Evolutionary conservation across 2,113 vertebrate genomes (phyloP).

Genomic region (Alexandromys fortis): DNA sequence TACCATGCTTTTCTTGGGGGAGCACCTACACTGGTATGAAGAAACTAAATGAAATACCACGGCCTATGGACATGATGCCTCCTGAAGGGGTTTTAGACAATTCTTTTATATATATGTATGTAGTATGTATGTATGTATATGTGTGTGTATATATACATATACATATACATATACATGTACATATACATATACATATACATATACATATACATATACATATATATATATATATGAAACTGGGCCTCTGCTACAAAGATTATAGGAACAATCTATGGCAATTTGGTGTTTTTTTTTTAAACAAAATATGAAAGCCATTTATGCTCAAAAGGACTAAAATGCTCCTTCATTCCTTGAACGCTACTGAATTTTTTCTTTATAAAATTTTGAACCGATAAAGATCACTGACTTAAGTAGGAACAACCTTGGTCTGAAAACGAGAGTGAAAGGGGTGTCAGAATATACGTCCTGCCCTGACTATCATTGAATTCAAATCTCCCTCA

Average conservation of each 20-base stretch:
- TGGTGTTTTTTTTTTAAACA: too few relatives aligned
- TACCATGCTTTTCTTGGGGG: background rate
- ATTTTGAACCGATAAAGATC: background rate
- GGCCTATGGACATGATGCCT: background rate
- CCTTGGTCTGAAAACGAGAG: background rate
- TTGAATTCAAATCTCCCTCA: background rate
- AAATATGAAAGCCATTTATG: too few relatives aligned
- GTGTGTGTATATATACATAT: too few relatives aligned
- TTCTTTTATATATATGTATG: background rate
- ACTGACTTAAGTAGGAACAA: background rate
- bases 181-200: too few relatives aligned
- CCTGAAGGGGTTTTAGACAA: background rate
- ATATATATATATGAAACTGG: background rate
- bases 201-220: too few relatives aligned
- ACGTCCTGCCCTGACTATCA: background rate
- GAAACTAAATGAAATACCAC: background rate
- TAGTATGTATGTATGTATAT: too few relatives aligned
- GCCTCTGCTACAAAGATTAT: background rate
- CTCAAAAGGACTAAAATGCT: background rate
- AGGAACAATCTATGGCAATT: background rate
- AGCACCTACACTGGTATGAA: background rate
- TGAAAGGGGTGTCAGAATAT: background rate
- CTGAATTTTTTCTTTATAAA: background rate
- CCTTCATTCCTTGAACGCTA: background rate
- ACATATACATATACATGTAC: too few relatives aligned